Evolutionary conservation across 2,888 invertebrate species (phyloP).

Genomic region (Erannis defoliaria): DNA sequence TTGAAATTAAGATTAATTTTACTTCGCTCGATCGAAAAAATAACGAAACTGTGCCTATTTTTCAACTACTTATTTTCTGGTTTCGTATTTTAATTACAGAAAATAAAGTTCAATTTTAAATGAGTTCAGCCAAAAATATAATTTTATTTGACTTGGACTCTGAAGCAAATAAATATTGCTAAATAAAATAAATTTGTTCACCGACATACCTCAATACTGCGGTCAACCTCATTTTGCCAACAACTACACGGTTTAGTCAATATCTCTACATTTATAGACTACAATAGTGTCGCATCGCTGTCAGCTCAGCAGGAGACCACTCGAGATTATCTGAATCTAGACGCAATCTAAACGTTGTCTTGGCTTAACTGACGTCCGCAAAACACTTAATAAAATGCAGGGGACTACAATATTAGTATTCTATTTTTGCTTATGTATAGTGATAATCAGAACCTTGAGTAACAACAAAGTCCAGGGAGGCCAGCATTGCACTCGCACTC

Average conservation of each 20-base stretch:
- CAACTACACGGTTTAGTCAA: neutral
- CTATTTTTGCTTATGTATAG: too few relatives aligned
- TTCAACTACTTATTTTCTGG: neutral
- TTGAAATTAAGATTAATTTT: too few relatives aligned
- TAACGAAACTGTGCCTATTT: too few relatives aligned
- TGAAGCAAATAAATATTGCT: neutral
- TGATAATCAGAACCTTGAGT: too few relatives aligned
- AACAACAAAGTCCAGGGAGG: too few relatives aligned
- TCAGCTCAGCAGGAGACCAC: conserved; percentile 4
- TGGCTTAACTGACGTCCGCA: neutral
- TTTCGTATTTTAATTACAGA: neutral
- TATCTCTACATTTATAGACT: neutral
- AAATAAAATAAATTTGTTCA: neutral
- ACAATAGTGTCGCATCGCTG: neutral
- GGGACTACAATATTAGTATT: too few relatives aligned
- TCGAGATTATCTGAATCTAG: conserved; percentile 17
- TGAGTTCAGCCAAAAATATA: too few relatives aligned
- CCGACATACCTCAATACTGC: conserved; percentile 30
- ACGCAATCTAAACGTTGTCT: neutral
- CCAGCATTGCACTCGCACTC: too few relatives aligned
- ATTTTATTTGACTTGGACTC: too few relatives aligned
- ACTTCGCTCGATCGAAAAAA: too few relatives aligned
- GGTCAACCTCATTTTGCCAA: conserved; percentile 27
- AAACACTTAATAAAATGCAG: too few relatives aligned
- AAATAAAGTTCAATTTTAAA: neutral